Evolutionary conservation across 92 coral and sea anemone genomes (phyloP), one percentile per base, ranked within the genome.

Genomic region (Meandrina meandrites): DNA sequence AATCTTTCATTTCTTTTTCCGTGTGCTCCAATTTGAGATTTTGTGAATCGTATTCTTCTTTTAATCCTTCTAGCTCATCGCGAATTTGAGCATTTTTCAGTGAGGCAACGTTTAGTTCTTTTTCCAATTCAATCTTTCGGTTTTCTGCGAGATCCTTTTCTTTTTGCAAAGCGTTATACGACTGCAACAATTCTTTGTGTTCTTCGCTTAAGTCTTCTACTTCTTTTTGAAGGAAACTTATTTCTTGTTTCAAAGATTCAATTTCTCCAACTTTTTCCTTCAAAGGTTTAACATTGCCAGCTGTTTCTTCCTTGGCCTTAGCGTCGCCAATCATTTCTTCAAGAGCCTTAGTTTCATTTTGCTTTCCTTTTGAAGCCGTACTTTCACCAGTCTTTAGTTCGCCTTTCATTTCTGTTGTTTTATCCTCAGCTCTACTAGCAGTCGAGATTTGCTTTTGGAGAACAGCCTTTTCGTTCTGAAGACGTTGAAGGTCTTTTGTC

Each of bases 131-230:
- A 19, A 15, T 21, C 64, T 64, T 77, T 19, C 76, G 42, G 28
- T 64, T 85, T 67, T 62, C 87, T 47, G 51, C 27, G 12, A 58
- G 42, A 56, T 84, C 58, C 27, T 74, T 53, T 57, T 86, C 85
- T 79, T 86, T 79, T 21, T 80, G 81, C 53, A 86, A 32, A 1
- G 30, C 73, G 32, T 80, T 86, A n/a, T 86, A 79, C 1, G 68
- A 36, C 73, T 86, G 84, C 76, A 86, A 40, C 42, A 87, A 72
- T 15, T 85, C 74, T 42, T 79, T 72, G 32, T 75, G 62, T 60
- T 90, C 90, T 75, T 91, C 85, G 57, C 88, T 80, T n/a, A 93
- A 53, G 28, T 69, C 70, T 47, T 79, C 91, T 47, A 79, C 84
- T 78, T 90, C 85, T 57, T 84, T 84, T 81, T 84, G 80, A 24